Base-by-base conservation (phyloP, 1,140 invertebrate species). In the Cotesia chilonis region DNA sequence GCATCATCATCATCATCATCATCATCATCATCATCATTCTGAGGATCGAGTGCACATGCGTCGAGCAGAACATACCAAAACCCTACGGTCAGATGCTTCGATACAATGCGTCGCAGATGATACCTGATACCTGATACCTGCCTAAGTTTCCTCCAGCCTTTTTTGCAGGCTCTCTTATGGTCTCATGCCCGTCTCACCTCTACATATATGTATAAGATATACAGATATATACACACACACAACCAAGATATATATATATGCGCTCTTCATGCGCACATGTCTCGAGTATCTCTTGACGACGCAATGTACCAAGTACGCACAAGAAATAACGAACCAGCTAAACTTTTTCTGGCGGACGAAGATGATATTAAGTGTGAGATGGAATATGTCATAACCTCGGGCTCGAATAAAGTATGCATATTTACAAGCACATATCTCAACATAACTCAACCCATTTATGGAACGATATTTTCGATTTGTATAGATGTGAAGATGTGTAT, bases 361-460 rank as follows among this genome's bases (percentile, higher is more conserved):
- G 28, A 57, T 38, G n/a, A 72, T 54, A 41, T 37, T 10, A 38
- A 37, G 64, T 37, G 61, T 65, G 41, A 78, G 68, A 74, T 75
- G 76, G 74, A 76, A 75, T 78, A 78, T 75, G 72, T 77, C 79
- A 80, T 82, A 82, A 78, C 82, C 84, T 80, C 64, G 70, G 76
- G 80, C 79, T 14, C 74, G 66, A 36, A 65, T 10, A 4, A 51
- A 47, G 65, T 20, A 35, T 35, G 59, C 20, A 36, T 17, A 20
- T 14, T 57, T 14, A 20, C 20, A 57, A n/a, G n/a, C 3, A 69
- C 17, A 61, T 60, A 60, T 69, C n/a, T 64, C 14, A 51, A 47
- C 36, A 61, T 70, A 37, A 28, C 28, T 28, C 28, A 28, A 28
- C 28, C 28, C 10, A 47, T 47, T 9, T 47, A 47, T 47, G 5